Conservation (phyloP, 2,888 invertebrate genomes). For the Nephrotoma guestfalica region DNA sequence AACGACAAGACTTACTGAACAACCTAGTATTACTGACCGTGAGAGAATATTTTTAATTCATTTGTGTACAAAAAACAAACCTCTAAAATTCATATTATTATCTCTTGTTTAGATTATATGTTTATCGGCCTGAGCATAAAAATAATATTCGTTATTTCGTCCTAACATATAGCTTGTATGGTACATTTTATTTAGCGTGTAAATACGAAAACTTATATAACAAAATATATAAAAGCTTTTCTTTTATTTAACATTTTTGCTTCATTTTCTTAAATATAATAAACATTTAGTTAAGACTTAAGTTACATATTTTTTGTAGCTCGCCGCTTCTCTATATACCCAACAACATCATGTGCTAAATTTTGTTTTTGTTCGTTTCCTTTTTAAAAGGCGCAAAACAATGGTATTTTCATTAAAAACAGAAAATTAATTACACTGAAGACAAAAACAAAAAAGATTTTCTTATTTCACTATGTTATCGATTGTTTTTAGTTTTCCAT, state of each 20-base stretch:
- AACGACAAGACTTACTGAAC: background rate
- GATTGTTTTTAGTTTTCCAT: background rate
- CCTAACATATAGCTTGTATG: background rate
- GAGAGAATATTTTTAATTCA: too few species aligned
- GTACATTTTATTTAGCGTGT: background rate
- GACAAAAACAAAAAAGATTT: background rate
- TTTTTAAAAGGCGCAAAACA: background rate
- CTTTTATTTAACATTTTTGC: background rate
- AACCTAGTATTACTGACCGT: background rate
- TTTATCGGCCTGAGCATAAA: background rate
- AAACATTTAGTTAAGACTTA: background rate
- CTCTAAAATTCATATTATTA: background rate
- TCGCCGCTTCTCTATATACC: background rate
- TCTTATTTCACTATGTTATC: background rate
- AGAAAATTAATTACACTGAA: background rate
- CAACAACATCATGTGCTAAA: background rate
- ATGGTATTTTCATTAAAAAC: background rate
- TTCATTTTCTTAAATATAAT: background rate
- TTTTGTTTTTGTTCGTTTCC: background rate
- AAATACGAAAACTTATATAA: background rate
- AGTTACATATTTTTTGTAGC: background rate
- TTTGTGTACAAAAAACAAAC: background rate
- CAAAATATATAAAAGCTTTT: background rate
- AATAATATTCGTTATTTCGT: background rate
- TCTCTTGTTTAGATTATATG: background rate